Percentiles rank a stretch among this genome's conserved stretches.
Conservation (phyloP, 2,113 vertebrate genomes). For the Psephotus haematonotus region DNA sequence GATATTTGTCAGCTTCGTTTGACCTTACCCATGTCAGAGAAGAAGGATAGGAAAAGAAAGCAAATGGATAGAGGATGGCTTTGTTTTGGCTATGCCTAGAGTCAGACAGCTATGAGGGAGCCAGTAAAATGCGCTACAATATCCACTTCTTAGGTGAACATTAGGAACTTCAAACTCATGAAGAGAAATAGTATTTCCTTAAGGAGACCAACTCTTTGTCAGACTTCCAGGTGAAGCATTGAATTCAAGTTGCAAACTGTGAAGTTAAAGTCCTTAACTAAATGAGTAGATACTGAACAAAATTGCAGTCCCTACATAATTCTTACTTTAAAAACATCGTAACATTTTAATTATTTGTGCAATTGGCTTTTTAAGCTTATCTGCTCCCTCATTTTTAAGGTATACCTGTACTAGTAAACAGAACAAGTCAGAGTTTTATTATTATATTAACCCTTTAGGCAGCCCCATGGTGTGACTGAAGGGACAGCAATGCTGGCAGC, state of each 20-base stretch:
- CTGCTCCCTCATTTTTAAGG: neutral
- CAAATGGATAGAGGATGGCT: neutral
- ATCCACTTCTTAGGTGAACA: neutral
- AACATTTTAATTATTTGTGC: neutral
- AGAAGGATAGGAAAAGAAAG: neutral
- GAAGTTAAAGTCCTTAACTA: neutral
- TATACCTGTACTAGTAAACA: neutral
- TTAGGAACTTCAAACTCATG: neutral
- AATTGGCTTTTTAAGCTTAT: neutral
- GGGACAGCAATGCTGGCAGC: neutral
- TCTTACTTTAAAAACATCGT: neutral
- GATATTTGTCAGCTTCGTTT: neutral
- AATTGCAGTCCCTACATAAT: neutral
- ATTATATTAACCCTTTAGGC: neutral
- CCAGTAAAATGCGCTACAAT: neutral
- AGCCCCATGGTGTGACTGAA: accelerated
- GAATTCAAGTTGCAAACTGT: neutral
- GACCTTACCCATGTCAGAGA: neutral
- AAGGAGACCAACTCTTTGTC: neutral
- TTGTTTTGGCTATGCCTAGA: neutral
- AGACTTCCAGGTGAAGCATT: neutral
- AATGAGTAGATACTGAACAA: neutral
- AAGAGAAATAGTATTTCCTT: neutral
- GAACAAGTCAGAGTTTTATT: neutral
- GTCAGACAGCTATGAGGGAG: neutral